Evolutionary conservation across 2,888 invertebrate species (phyloP).

Genomic region (Tenthredo distinguenda): DNA sequence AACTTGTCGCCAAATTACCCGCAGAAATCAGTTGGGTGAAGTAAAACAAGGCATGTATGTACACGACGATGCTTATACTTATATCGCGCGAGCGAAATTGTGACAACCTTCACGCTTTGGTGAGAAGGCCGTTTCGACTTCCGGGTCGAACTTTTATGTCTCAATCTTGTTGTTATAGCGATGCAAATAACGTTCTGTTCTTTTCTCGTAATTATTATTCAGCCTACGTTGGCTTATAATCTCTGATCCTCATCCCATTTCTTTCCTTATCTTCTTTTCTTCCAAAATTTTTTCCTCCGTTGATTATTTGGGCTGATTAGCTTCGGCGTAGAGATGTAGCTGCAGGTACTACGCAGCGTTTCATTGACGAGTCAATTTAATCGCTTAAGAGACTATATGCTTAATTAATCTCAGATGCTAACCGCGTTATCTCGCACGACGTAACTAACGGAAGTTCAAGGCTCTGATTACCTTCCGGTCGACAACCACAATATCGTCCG

Average conservation of each 20-base stretch:
- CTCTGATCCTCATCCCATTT: not conserved
- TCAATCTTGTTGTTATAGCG: not conserved
- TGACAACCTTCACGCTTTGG: conserved; percentile 41
- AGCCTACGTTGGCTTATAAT: not conserved
- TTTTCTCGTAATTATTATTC: not conserved
- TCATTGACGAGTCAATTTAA: not conserved
- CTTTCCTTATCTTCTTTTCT: not conserved
- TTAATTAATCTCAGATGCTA: not conserved
- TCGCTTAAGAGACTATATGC: not conserved
- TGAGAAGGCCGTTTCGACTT: conserved; percentile 29
- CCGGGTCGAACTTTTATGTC: conserved; percentile 21
- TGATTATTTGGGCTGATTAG: not conserved
- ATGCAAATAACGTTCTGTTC: not conserved
- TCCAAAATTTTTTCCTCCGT: not conserved
- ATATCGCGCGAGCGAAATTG: not conserved
- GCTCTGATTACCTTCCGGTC: conserved; percentile 20
- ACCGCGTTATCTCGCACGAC: not conserved
- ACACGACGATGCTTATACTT: not conserved
- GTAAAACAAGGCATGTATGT: not conserved
- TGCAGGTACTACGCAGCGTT: not conserved
- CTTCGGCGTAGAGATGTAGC: not conserved
- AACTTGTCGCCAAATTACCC: too few relatives aligned
- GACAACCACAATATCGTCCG: not conserved
- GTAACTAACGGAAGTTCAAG: conserved; percentile 41
- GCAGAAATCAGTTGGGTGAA: not conserved